Evolutionary conservation across 2,113 vertebrate species (phyloP), one percentile per base, ranked within the genome.

Genomic region (Pterocles gutturalis): DNA sequence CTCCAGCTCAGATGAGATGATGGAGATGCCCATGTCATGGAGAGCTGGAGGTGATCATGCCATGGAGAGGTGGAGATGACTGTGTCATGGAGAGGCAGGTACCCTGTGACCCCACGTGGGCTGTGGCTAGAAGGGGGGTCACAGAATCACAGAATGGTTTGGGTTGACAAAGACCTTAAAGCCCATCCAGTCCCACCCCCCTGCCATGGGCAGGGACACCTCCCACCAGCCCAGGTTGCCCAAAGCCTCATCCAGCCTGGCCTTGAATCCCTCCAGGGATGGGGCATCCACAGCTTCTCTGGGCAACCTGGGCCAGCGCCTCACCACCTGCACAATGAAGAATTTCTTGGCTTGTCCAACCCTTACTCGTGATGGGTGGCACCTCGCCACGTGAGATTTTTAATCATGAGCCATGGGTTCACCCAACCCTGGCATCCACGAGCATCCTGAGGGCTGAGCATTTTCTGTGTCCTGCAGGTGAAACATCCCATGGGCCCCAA

Each of bases 401-500:
- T 13, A 29, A 31, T 15, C 2, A 6, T 0, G 0, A 33, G 41
- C 31, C 1, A 2, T 34, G 38, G 41, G 28, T 13, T 54, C 45
- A 8, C 46, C 62, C 26, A 1, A 5, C 20, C 22, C 16, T 0
- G 3, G 18, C 3, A 1, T 12, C 62, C 58, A 7, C 0, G 5
- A 41, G 31, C 69, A 49, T 10, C 69, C 70, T 13, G 0, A 46
- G 29, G 48, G 34, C 24, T 75, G 57, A 9, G 20, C 17, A 67
- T 22, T 8, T 0, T 22, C 62, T 17, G 19, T 8, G 29, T 70
- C 41, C 51, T 5, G 3, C 36, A 17, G 66, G 65, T 11, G 53
- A 55, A 51, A 2, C 46, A 49, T 57, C 13, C 71, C 46, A 7
- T 1, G 25, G 65, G 51, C 36, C 71, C 14, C 25, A 19, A 45